Conservation (phyloP, 2,888 invertebrate species). For the Agapostemon virescens region DNA sequence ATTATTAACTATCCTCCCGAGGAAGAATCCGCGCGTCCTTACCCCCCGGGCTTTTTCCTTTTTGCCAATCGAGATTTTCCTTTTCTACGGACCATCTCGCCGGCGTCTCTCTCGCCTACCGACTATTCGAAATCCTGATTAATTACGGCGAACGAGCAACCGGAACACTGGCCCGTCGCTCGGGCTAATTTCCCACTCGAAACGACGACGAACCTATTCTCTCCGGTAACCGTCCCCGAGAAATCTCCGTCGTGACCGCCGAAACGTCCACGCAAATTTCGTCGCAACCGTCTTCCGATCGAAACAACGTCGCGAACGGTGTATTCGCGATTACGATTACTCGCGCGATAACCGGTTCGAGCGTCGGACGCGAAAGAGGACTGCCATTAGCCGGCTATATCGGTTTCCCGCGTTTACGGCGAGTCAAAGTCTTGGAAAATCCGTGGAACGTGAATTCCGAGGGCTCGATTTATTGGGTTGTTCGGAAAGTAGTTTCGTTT, state of each 20-base stretch:
- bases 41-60: background rate
- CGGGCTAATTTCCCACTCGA: background rate
- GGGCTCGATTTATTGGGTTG: background rate
- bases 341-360: no score
- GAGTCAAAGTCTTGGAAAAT: background rate
- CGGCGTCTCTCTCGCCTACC: slow-evolving; percentile 8
- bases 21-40: slow-evolving; percentile 24
- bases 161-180: background rate
- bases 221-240: no score
- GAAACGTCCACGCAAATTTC: no score
- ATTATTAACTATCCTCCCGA: slow-evolving; percentile 47
- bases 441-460: background rate
- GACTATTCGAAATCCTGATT: background rate
- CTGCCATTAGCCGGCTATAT: no score
- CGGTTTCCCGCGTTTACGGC: no score
- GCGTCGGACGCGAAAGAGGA: no score
- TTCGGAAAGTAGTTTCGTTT: no score
- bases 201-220: no score
- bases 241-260: no score
- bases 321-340: no score
- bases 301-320: no score
- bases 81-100: background rate
- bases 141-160: background rate
- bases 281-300: no score
- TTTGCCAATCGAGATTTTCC: slow-evolving; percentile 11